Evolutionary conservation across 2,113 vertebrate genomes (phyloP), one percentile per base, ranked within the genome.

Genomic region (Callipepla californica): DNA sequence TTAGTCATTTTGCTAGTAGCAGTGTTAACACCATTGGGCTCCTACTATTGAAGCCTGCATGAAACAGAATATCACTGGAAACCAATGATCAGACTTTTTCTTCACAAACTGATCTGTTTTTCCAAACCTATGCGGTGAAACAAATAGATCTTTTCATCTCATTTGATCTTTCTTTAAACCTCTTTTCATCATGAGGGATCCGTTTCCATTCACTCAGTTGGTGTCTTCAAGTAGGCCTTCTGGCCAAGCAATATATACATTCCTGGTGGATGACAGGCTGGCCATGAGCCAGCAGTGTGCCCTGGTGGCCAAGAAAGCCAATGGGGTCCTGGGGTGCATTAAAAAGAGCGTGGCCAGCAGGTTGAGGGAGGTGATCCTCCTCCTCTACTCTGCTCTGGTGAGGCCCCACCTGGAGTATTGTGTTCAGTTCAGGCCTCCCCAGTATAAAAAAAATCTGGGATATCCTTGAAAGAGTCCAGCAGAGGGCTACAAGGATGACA

Each of bases 1-100:
- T 86, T 70, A 91, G 23, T 72, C 42, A 84, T 95, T 94, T 91
- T 89, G 51, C 47, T 68, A 73, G 40, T 58, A 82, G 58, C 79
- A 80, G n/a, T 13, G 40, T 57, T 53, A 89, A 26, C 36, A 65
- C 26, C 58, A 59, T 38, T 47, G 67, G 53, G 30, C 28, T 13
- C 36, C 82, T 69, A 68, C 40, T 67, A 61, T 51, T 90, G 73
- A 94, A 93, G 59, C 20, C 62, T 65, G 20, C 57, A 69, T 40
- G 55, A 90, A 87, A 73, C 19, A 74, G 77, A 87, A 79, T 51
- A 87, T 80, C 55, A 13, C 48, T 30, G 42, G 48, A 87, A 87
- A 90, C 69, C 32, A 72, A 65, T 65, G 72, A 87, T 68, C 62
- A 89, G 16, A 5, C 58, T 48, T 80, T 89, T 89, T 82, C 38